Evolutionary conservation across 2,113 vertebrate species (phyloP), one percentile per base, ranked within the genome.

Genomic region (Gopherus evgoodei): DNA sequence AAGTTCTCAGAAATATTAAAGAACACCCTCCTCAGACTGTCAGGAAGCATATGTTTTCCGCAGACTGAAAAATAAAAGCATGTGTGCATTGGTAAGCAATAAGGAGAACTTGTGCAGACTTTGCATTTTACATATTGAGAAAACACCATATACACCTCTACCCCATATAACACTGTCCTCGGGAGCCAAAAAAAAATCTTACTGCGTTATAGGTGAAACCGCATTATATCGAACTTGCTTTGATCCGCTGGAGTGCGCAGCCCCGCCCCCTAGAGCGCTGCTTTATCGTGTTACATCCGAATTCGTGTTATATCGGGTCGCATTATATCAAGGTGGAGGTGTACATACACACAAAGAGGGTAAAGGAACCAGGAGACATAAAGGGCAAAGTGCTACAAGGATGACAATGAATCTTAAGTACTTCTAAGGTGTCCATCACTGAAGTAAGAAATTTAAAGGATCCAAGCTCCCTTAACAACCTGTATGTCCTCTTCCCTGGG

Each of bases 21-120:
- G 86, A 83, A 93, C 90, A 95, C 84, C 89, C 91, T 94, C 90
- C 91, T 94, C 87, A 83, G 76, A 89, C 90, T 97, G 91, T 69
- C 85, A 69, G 1, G 53, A 95, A 89, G 76, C n/a, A 27, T 25
- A 90, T 2, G 27, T 84, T 82, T 50, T 93, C 89, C 62, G 75
- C 86, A 76, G 78, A 62, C 83, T 35, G 81, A 87, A 79, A 94
- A 56, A 90, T 50, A 81, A 87, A 59, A 89, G 22, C 83, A 92
- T 22, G 38, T n/a, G 53, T 22, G 69, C 84, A 86, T 94, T 29
- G n/a, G 78, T 8, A 47, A 84, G 87, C 62, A 89, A 62, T 25
- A 52, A 78, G 89, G 19, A 42, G 83, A 53, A 44, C 47, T 53
- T 50, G 4, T 83, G 57, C 38, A 80, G 49, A 59, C 19, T 85